Percentiles rank a stretch among this genome's conserved stretches.
Conservation (phyloP, 2,113 vertebrate genomes). For the Nothocercus nigrocapillus region DNA sequence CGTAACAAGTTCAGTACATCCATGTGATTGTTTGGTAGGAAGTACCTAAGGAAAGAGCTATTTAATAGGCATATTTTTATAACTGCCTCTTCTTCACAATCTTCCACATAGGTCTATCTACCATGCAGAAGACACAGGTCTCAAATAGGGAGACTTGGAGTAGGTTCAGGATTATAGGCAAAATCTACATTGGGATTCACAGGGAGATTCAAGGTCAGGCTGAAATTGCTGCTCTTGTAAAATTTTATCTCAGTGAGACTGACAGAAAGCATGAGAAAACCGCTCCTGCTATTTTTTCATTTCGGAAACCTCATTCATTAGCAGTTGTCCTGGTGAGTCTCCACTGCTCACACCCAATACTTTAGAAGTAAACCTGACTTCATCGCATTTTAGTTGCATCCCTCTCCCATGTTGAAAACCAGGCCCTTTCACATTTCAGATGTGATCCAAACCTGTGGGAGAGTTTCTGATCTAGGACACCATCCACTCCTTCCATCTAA, state of each 20-base stretch:
- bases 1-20: neutral
- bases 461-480: neutral
- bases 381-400: neutral
- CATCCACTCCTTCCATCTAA: neutral
- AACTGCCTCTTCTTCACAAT: neutral
- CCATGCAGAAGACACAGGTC: neutral
- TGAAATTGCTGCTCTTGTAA: neutral
- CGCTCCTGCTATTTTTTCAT: neutral
- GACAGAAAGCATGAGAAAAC: neutral
- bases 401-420: neutral
- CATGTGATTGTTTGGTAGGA: neutral
- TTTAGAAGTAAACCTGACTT: neutral
- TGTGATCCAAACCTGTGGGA: neutral
- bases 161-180: neutral
- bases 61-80: neutral
- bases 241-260: neutral
- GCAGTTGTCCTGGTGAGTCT: neutral
- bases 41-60: neutral
- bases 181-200: neutral
- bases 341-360: neutral
- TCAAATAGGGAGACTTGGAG: neutral
- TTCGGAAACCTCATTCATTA: neutral
- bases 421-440: neutral
- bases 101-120: neutral
- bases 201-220: neutral